Conservation (phyloP, 1,140 invertebrate genomes). For the Zaprionus inermis region DNA sequence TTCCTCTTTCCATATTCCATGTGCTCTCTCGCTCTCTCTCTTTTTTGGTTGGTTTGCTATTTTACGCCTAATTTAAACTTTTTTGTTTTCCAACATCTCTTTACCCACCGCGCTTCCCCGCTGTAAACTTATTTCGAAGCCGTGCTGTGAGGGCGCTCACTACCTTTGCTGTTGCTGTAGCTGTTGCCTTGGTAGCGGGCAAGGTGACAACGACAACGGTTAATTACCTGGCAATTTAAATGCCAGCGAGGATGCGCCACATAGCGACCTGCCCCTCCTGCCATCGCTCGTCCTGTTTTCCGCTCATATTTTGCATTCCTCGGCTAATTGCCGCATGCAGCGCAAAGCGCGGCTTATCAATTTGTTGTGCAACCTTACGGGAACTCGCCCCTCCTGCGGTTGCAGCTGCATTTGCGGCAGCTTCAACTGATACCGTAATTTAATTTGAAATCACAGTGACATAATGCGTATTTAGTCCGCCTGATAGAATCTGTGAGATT, state of each 20-base stretch:
- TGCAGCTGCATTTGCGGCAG: background rate
- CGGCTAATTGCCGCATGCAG: conserved; percentile 53
- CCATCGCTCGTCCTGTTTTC: background rate
- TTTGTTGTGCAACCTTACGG: conserved; percentile 41
- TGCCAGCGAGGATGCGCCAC: conserved; percentile 26
- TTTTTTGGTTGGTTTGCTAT: conserved; percentile 16
- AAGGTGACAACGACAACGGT: conserved; percentile 40
- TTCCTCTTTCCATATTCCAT: background rate
- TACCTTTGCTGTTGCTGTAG: background rate
- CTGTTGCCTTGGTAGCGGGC: conserved; percentile 8
- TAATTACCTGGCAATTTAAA: conserved; percentile 55
- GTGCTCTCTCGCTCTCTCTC: background rate
- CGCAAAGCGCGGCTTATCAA: conserved; percentile 58
- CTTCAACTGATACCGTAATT: background rate
- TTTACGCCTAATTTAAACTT: conserved; percentile 58
- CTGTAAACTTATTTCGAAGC: background rate
- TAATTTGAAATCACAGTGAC: background rate
- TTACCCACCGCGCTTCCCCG: background rate
- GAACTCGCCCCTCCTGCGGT: background rate
- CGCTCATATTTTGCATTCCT: conserved; percentile 10
- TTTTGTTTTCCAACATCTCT: conserved; percentile 22
- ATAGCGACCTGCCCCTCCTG: conserved; percentile 10
- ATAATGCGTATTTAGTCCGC: background rate
- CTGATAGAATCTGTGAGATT: background rate
- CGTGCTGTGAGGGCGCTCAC: background rate